These are phyloP conservation scores for Ochlodes sylvanus DNA, from an alignment of 2,888 invertebrate species.

Conservation along the genomic window DNA sequence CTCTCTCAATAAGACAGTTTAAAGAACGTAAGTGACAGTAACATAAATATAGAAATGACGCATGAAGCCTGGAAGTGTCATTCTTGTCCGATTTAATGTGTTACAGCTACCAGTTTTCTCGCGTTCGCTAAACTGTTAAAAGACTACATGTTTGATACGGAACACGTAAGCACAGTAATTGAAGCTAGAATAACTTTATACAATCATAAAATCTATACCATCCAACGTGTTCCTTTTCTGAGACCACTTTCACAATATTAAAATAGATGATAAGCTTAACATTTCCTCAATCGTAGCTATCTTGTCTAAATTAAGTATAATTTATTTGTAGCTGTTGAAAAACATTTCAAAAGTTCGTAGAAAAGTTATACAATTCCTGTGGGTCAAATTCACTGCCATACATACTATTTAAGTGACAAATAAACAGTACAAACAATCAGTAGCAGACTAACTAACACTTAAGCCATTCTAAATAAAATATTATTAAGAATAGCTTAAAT, in stretches of 20 bases:
- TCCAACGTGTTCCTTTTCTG: background rate
- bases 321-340: too few relatives aligned
- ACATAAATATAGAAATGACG: conserved; percentile 22
- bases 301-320: background rate
- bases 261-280: background rate
- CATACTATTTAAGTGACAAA: too few relatives aligned
- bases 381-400: too few relatives aligned
- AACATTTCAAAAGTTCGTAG: too few relatives aligned
- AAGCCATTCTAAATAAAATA: too few relatives aligned
- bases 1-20: background rate
- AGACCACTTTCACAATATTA: background rate
- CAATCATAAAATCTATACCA: background rate
- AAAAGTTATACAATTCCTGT: too few relatives aligned
- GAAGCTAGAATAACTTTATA: background rate
- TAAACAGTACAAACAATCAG: too few relatives aligned
- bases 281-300: background rate
- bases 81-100: conserved; percentile 11
- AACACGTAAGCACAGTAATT: background rate
- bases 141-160: background rate
- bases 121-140: background rate
- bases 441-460: too few relatives aligned
- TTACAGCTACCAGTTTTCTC: conserved; percentile 9
- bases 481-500: too few relatives aligned
- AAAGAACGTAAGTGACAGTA: conserved; percentile 10
- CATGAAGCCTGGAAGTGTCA: background rate